Base-by-base conservation (phyloP, 2,888 invertebrate species). In the Muscina levida region DNA sequence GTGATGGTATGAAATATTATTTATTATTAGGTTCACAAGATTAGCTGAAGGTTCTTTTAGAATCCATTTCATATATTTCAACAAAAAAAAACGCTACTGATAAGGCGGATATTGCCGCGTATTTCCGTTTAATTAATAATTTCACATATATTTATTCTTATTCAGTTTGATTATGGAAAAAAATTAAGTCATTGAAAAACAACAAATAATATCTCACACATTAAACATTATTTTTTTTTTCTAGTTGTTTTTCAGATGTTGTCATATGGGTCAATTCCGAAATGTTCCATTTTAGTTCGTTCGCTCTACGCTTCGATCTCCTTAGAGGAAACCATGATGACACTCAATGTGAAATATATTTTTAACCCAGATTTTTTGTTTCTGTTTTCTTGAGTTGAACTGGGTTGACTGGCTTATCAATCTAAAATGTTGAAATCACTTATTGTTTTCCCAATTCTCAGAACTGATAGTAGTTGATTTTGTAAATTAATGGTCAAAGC, bases 101-200 rank as follows among this genome's bases (percentile, higher is more conserved):
- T 89, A 88, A 88, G 86, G 84, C 84, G 84, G 84, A 85, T 86
- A 86, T 87, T 85, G 87, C 85, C 87, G 86, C 85, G 85, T 87
- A 87, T 88, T 89, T 89, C 89, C 89, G 85, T 84, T 85, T 81
- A 77, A 75, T 74, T 72, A 57, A n/a, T n/a, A n/a, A 72, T 65
- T 75, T 84, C 85, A 71, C 51, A 74, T 51, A 76, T 24, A 74
- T 53, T 22, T 59, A 56, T 31, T 24, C 17, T 44, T 56, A 66
- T 39, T 46, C n/a, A 48, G 6, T 44, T 74, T 71, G 39, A 74
- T 74, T 79, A 79, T 70, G 11, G 70, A 77, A 67, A 57, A 57
- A 59, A 26, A 56, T 22, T n/a, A 44, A 76, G 65, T 76, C 79
- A 76, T 70, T 77, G 71, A 75, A 73, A 78, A 53, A 53, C 24